phyloP scores from a whole-genome alignment of 2,113 vertebrate genomes.

The Indicator indicator region DNA sequence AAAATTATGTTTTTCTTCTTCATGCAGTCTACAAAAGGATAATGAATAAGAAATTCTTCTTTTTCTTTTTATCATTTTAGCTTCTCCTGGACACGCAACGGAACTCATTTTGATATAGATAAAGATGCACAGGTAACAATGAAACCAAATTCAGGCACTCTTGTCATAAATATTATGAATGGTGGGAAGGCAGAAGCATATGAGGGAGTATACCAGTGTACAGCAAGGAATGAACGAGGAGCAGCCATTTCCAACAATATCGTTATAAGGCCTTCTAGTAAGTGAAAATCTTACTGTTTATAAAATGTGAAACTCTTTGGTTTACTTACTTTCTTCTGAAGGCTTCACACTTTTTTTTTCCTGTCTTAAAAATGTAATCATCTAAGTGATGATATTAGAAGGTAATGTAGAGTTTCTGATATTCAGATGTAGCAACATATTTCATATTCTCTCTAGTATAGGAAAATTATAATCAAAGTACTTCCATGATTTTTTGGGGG shows the following conservation, averaged over 20 bases:
- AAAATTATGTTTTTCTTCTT: neutral
- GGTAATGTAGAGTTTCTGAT: constrained; percentile 32
- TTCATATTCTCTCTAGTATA: constrained; percentile 11
- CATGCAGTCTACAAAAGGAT: neutral
- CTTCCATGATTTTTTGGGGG: neutral
- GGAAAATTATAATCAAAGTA: neutral
- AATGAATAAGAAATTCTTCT: neutral
- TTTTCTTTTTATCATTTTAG: constrained; percentile 70
- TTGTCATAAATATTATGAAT: constrained; percentile 89
- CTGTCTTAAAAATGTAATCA: constrained; percentile 19
- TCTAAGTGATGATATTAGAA: constrained; percentile 68
- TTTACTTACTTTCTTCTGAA: neutral
- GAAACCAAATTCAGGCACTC: constrained; percentile 89
- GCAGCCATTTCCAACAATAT: constrained; percentile 95
- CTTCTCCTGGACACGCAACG: constrained; percentile 95
- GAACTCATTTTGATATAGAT: constrained; percentile 93
- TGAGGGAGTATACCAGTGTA: constrained; percentile 94
- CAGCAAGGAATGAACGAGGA: constrained; percentile 90
- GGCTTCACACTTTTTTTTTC: neutral
- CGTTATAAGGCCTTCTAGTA: constrained; percentile 90
- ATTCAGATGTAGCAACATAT: neutral
- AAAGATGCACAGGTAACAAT: constrained; percentile 86
- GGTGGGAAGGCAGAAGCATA: constrained; percentile 88
- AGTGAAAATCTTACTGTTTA: constrained; percentile 56
- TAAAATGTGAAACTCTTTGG: neutral